Conservation (phyloP, 2,888 invertebrate genomes). For the Phyto melanocephala region DNA sequence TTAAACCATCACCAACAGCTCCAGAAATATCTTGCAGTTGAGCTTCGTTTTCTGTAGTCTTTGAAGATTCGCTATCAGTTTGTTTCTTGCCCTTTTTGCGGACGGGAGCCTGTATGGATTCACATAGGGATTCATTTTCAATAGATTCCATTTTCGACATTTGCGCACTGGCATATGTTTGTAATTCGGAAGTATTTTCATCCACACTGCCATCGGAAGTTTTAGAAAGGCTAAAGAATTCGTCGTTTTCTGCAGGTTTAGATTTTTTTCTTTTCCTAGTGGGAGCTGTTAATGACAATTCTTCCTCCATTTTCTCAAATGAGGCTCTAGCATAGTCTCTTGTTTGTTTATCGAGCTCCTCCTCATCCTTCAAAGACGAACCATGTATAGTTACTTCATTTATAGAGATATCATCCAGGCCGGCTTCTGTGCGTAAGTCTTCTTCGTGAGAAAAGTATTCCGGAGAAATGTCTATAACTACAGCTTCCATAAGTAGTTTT, state of each 20-base stretch:
- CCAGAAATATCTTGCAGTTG: conserved; percentile 80
- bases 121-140: conserved; percentile 47
- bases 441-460: conserved; percentile 90
- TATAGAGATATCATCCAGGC: conserved; percentile 91
- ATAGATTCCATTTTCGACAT: conserved; percentile 54
- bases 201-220: conserved; percentile 80
- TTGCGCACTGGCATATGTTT: conserved; percentile 82
- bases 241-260: conserved; percentile 83
- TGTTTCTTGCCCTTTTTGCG: conserved; percentile 74
- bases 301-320: conserved; percentile 80
- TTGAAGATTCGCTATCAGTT: conserved; percentile 78
- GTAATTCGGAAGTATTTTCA: conserved; percentile 82
- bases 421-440: conserved; percentile 91
- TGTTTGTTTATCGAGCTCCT: conserved; percentile 79
- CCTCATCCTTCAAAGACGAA: conserved; percentile 80
- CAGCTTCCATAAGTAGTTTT: conserved; percentile 93
- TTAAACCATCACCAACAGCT: conserved; percentile 81
- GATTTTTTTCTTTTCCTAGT: conserved; percentile 82
- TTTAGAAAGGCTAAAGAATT: conserved; percentile 84
- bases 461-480: conserved; percentile 92
- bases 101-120: conserved; percentile 72
- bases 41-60: conserved; percentile 77
- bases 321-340: conserved; percentile 78
- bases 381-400: conserved; percentile 85
- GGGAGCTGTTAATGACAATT: conserved; percentile 81